Conservation (phyloP, 1,140 invertebrate genomes). For the Sycobia sp. region DNA sequence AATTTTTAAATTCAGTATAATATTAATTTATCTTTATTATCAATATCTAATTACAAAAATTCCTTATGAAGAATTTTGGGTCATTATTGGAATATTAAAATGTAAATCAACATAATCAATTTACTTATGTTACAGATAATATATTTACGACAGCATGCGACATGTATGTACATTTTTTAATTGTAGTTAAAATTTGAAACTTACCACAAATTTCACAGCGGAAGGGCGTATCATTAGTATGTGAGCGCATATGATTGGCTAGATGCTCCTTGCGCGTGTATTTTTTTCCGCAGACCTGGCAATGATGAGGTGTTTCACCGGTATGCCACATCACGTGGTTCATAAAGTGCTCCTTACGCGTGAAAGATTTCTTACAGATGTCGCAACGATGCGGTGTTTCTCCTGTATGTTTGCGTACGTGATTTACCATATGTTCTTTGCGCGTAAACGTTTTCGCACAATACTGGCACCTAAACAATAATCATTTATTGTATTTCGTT, state of each 20-base stretch:
- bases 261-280: slow-evolving; percentile 79
- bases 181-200: slow-evolving; percentile 28
- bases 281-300: slow-evolving; percentile 77
- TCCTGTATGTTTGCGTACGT: slow-evolving; percentile 73
- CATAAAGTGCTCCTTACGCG: slow-evolving; percentile 72
- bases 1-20: too few species aligned
- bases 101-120: too few species aligned
- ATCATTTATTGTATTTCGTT: too few species aligned
- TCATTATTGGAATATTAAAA: too few species aligned
- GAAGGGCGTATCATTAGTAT: slow-evolving; percentile 83
- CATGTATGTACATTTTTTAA: too few species aligned
- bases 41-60: too few species aligned
- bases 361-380: slow-evolving; percentile 73
- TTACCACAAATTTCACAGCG: slow-evolving; percentile 81
- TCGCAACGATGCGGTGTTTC: slow-evolving; percentile 77
- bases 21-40: too few species aligned
- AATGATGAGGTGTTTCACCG: slow-evolving; percentile 76
- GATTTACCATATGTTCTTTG: slow-evolving; percentile 72
- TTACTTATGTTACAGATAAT: too few species aligned
- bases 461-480: slow-evolving; percentile 61
- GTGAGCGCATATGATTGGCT: slow-evolving; percentile 77
- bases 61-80: too few species aligned
- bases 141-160: too few species aligned
- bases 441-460: slow-evolving; percentile 75
- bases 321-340: slow-evolving; percentile 72